These are phyloP conservation scores for Pseudochromis fuscus DNA, from an alignment of 2,797 vertebrate species.

Conservation along the genomic window DNA sequence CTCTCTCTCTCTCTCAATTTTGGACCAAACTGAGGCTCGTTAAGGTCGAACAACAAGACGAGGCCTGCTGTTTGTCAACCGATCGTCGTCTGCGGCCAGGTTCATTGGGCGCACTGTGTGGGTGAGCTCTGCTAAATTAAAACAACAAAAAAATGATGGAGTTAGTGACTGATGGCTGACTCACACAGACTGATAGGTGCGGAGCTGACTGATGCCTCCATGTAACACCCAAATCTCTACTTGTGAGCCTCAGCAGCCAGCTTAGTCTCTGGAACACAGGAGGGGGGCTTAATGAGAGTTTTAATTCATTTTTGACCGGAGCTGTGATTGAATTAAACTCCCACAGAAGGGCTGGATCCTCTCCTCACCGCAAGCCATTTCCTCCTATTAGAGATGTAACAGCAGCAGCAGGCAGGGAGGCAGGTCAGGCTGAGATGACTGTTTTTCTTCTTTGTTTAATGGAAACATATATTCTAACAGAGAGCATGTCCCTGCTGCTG, in stretches of 20 bases:
- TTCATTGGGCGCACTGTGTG: conserved; percentile 58
- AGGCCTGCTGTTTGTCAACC: conserved; percentile 29
- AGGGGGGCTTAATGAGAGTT: conserved; percentile 78
- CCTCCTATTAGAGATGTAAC: conserved; percentile 80
- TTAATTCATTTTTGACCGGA: conserved; percentile 85
- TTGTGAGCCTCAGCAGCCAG: conserved; percentile 62
- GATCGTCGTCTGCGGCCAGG: conserved; percentile 48
- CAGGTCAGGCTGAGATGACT: conserved; percentile 41
- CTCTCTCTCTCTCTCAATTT: conserved; percentile 37
- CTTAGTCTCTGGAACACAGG: conserved; percentile 67
- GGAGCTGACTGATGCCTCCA: conserved; percentile 56
- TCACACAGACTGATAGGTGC: conserved; percentile 64
- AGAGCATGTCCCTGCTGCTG: neutral
- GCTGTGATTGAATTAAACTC: conserved; percentile 84
- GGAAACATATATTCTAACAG: conserved; percentile 23
- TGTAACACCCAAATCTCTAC: conserved; percentile 66
- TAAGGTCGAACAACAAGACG: conserved; percentile 35
- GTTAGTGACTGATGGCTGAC: conserved; percentile 73
- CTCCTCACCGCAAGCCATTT: conserved; percentile 77
- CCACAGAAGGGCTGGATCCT: conserved; percentile 80
- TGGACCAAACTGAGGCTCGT: conserved; percentile 44
- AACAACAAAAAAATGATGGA: conserved; percentile 71
- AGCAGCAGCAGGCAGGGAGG: conserved; percentile 64
- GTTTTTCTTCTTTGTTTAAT: conserved; percentile 28
- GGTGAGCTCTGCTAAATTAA: conserved; percentile 63